Evolutionary conservation across 2,888 invertebrate species (phyloP), one percentile per base, ranked within the genome.

Genomic region (Slavum lentiscoides): DNA sequence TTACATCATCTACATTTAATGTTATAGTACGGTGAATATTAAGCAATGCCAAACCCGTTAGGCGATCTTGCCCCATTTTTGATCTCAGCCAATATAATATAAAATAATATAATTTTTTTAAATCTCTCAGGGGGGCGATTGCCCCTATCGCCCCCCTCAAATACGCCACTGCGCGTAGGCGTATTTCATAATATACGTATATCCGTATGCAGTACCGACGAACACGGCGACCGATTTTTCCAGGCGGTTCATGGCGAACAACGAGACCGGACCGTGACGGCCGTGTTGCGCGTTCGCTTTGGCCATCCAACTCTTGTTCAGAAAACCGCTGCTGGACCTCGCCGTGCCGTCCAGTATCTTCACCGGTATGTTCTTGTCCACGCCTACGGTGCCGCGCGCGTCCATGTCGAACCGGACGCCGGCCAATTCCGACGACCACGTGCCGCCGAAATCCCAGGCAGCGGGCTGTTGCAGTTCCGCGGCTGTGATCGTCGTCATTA

Each of bases 391-490:
- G 21, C 49, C 49, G 43, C 17, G 69, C 11, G 61, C 5, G 53
- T 77, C 53, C 37, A 77, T 21, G 30, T 53, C 61, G 62, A 77
- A 77, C n/a, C 69, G 69, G 53, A 77, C 77, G 11, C 77, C 77
- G 8, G 77, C 77, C 17, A 43, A 17, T 53, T 69, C 21, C 7
- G 77, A 77, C 37, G 77, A 61, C 77, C 77, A 77, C 37, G 49
- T 77, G 61, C 77, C 77, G 8, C 69, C 69, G 19, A 77, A 39
- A 49, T 69, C 59, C 76, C 76, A 69, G 53, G 17, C 39, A 11
- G 66, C 39, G 17, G 66, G 37, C 30, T 30, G 30, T 30, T 30
- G 30, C 4, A 2, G 30, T 30, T 30, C 30, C 30, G 30, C 30
- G 30, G 30, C 30, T 21, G 62, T 49, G 43, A 23, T 19, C n/a